These are phyloP conservation scores for Phycodurus eques DNA, from an alignment of 2,113 vertebrate genomes.

Conservation along the genomic window DNA sequence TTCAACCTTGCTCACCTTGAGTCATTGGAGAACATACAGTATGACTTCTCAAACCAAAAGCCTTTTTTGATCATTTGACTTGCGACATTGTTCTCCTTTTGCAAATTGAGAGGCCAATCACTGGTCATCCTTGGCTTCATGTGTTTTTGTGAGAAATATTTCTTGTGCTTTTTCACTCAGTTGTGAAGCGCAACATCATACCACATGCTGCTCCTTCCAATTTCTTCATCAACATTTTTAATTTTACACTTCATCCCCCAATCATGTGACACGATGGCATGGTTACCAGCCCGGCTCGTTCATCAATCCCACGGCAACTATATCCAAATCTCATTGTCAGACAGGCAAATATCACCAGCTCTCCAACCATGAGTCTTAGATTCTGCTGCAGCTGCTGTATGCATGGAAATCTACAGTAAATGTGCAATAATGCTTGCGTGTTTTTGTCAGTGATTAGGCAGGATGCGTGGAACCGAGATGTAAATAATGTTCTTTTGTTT, in stretches of 20 bases:
- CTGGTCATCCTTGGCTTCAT: slow-evolving; percentile 4
- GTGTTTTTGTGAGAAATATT: slow-evolving; percentile 18
- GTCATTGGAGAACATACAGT: slow-evolving; percentile 14
- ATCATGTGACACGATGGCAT: slow-evolving; percentile 40
- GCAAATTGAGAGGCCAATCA: slow-evolving; percentile 4
- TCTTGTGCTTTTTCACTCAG: slow-evolving; percentile 15
- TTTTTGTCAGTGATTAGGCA: slow-evolving; percentile 14
- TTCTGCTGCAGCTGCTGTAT: slow-evolving; percentile 55
- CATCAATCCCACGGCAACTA: slow-evolving; percentile 27
- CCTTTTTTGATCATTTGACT: slow-evolving; percentile 24
- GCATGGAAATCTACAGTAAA: slow-evolving; percentile 55
- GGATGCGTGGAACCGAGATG: slow-evolving; percentile 20
- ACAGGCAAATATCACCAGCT: slow-evolving; percentile 32
- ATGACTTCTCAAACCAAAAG: slow-evolving; percentile 26
- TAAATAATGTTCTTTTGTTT: slow-evolving; percentile 11
- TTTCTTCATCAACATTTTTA: slow-evolving; percentile 51
- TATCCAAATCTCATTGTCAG: slow-evolving; percentile 45
- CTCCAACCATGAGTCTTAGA: slow-evolving; percentile 29
- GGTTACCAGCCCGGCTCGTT: slow-evolving; percentile 29
- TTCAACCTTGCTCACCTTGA: slow-evolving; percentile 8
- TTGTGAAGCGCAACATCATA: slow-evolving; percentile 19
- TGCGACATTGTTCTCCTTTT: slow-evolving; percentile 24
- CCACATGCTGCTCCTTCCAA: slow-evolving; percentile 37
- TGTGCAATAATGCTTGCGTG: slow-evolving; percentile 33
- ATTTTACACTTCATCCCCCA: slow-evolving; percentile 54